These are phyloP conservation scores for Paraescarpia echinospica DNA, from an alignment of 1,140 invertebrate species.

Conservation along the genomic window DNA sequence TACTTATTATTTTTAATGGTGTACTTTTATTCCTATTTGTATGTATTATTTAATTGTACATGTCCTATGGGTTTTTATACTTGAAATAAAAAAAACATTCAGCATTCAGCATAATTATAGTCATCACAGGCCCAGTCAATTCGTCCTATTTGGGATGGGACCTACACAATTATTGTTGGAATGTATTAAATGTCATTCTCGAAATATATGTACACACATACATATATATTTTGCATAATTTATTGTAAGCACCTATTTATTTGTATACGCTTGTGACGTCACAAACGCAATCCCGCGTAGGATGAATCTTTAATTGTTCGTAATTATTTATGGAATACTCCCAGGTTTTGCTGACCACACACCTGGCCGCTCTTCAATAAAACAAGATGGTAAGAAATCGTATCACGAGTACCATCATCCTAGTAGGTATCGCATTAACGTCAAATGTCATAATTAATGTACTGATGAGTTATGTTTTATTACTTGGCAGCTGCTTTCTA, in stretches of 20 bases:
- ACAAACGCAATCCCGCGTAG: not conserved
- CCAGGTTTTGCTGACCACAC: not conserved
- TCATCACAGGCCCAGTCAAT: too few relatives aligned
- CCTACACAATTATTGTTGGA: too few relatives aligned
- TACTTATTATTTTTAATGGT: too few relatives aligned
- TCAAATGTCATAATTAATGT: not conserved
- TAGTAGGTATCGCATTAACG: not conserved
- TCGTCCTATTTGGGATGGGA: too few relatives aligned
- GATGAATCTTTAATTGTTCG: not conserved
- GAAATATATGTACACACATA: too few relatives aligned
- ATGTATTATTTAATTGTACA: too few relatives aligned
- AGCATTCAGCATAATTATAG: too few relatives aligned
- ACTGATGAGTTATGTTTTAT: not conserved
- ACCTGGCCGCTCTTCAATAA: not conserved
- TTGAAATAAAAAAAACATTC: too few relatives aligned
- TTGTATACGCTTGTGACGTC: not conserved
- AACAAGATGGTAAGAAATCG: not conserved
- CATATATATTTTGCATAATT: too few relatives aligned
- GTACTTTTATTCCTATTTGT: too few relatives aligned
- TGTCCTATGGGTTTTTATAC: too few relatives aligned
- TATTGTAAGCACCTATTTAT: not conserved
- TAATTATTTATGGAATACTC: not conserved
- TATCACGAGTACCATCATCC: not conserved
- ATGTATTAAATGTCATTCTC: too few relatives aligned
- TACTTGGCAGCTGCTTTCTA: not conserved